Conservation (phyloP, 2,113 vertebrate species). For the Marmota flaviventris region DNA sequence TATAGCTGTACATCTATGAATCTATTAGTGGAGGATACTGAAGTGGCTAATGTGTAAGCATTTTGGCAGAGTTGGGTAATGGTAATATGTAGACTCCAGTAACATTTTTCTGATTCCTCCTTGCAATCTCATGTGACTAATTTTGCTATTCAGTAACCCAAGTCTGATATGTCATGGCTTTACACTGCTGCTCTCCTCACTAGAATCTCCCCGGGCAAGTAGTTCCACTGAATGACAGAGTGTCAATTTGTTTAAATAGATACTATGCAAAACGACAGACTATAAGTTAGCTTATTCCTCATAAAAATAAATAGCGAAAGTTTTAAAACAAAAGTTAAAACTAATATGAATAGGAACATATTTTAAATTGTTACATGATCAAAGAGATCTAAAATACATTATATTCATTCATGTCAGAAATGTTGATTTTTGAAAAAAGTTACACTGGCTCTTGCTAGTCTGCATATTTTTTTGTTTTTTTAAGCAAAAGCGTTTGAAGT, state of each 20-base stretch:
- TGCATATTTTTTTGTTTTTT: conserved; percentile 22
- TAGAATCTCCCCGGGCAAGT: not conserved
- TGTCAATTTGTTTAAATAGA: not conserved
- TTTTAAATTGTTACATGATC: not conserved
- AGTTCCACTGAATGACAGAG: not conserved
- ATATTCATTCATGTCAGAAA: not conserved
- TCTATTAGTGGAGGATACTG: not conserved
- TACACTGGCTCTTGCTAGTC: not conserved
- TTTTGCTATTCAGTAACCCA: not conserved
- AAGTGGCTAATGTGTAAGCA: not conserved
- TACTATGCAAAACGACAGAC: not conserved
- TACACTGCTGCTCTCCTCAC: not conserved
- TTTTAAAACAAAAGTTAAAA: not conserved
- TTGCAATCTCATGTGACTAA: not conserved
- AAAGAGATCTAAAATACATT: not conserved
- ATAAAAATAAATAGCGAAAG: not conserved
- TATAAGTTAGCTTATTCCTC: not conserved
- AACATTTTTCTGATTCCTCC: not conserved
- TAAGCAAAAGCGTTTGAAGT: not conserved
- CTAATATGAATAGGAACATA: not conserved
- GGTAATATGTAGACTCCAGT: not conserved
- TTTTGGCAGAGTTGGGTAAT: not conserved
- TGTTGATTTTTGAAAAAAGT: not conserved
- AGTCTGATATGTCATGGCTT: not conserved
- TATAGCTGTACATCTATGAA: not conserved